Conservation (phyloP, 2,797 vertebrate species). For the Lycodopsis pacificus region DNA sequence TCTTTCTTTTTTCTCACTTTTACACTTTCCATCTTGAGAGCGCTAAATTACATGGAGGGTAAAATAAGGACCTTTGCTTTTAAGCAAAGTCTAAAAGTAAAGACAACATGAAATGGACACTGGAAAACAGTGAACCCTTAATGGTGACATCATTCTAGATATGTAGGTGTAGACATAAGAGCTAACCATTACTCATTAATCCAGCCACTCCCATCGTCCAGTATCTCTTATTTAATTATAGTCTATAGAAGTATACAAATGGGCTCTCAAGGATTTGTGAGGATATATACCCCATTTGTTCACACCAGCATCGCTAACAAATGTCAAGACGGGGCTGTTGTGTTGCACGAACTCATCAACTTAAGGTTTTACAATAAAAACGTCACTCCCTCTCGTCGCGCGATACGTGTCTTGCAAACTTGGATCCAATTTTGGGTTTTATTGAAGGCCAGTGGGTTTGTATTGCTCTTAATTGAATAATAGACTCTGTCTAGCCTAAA, state of each 20-base stretch:
- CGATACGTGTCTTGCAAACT: conserved; percentile 38
- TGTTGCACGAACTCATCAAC: conserved; percentile 52
- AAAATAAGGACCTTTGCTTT: conserved; percentile 14
- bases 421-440: conserved; percentile 44
- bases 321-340: conserved; percentile 48
- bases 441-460: conserved; percentile 51
- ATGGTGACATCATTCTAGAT: background rate
- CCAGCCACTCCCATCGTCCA: background rate
- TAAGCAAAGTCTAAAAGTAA: background rate
- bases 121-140: background rate
- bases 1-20: conserved; percentile 11
- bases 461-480: conserved; percentile 68
- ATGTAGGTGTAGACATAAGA: background rate
- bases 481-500: conserved; percentile 61
- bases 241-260: background rate
- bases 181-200: background rate
- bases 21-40: background rate
- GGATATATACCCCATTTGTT: conserved; percentile 41
- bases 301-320: conserved; percentile 36
- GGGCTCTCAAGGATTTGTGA: conserved; percentile 11
- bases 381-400: conserved; percentile 43
- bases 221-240: background rate
- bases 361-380: conserved; percentile 58
- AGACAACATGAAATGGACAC: background rate
- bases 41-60: background rate